Conservation (phyloP, 2,888 invertebrate species). For the Parnassius glacialis region DNA sequence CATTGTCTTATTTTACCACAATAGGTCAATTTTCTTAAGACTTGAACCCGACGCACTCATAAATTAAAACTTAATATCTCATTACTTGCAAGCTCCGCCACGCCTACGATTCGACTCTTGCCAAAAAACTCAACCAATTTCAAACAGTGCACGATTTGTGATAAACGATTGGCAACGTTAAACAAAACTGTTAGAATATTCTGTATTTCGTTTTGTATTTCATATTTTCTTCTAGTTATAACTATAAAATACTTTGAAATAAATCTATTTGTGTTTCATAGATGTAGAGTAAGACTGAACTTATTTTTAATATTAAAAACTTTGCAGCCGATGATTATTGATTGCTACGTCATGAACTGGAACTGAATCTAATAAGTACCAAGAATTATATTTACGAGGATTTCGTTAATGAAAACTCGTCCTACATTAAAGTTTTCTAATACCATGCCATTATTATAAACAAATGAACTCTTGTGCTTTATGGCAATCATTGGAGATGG, state of each 20-base stretch:
- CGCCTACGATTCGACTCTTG: slow-evolving; percentile 52
- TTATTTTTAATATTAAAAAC: no score
- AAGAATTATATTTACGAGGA: no score
- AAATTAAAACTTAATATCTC: slow-evolving; percentile 77
- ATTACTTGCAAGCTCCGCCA: slow-evolving; percentile 71
- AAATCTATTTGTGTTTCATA: neutral
- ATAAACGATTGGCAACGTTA: slow-evolving; percentile 14
- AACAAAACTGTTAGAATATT: slow-evolving; percentile 12
- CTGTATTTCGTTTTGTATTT: slow-evolving; percentile 8
- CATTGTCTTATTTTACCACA: slow-evolving; percentile 76
- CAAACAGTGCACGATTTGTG: slow-evolving; percentile 29
- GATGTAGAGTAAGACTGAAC: no score
- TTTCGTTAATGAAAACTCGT: no score
- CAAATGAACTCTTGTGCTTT: no score
- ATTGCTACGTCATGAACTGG: no score
- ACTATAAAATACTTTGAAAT: neutral
- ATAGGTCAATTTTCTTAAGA: slow-evolving; percentile 77
- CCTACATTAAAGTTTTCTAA: no score
- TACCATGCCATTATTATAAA: no score
- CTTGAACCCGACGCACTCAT: slow-evolving; percentile 68
- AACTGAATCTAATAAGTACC: no score
- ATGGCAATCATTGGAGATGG: no score
- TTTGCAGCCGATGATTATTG: no score
- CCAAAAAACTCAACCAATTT: slow-evolving; percentile 52
- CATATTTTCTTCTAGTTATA: neutral